phyloP scores from a whole-genome alignment of 2,888 invertebrate genomes.

The Schrankia costaestrigalis region DNA sequence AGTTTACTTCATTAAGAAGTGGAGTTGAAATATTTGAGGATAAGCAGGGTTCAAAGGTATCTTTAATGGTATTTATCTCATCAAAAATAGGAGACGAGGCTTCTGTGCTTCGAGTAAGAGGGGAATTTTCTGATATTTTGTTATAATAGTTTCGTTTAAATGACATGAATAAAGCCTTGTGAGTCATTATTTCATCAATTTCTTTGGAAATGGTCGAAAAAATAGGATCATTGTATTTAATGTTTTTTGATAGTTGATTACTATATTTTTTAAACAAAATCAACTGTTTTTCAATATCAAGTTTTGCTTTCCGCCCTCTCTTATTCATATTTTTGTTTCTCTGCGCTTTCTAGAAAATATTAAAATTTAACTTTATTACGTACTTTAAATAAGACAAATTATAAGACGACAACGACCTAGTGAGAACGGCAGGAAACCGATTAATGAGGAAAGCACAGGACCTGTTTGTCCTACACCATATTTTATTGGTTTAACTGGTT shows the following conservation, averaged over 20 bases:
- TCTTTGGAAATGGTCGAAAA: not conserved
- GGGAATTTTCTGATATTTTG: not conserved
- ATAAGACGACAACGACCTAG: too few species aligned
- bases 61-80: not conserved
- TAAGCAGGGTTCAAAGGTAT: not conserved
- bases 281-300: not conserved
- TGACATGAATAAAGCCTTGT: slow-evolving; percentile 5
- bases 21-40: not conserved
- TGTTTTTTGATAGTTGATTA: too few species aligned
- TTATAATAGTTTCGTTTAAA: slow-evolving; percentile 4
- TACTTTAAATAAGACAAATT: too few species aligned
- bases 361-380: too few species aligned
- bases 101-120: not conserved
- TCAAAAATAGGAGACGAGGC: not conserved
- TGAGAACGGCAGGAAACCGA: too few species aligned
- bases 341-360: not conserved
- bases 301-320: not conserved
- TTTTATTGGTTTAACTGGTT: too few species aligned
- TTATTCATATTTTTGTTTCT: not conserved
- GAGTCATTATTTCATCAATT: slow-evolving; percentile 2
- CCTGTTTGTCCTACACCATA: too few species aligned
- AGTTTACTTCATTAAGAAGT: not conserved
- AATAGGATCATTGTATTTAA: not conserved
- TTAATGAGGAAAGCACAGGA: too few species aligned
- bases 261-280: not conserved